Conservation (phyloP, 2,888 invertebrate species). For the Latheticus oryzae region DNA sequence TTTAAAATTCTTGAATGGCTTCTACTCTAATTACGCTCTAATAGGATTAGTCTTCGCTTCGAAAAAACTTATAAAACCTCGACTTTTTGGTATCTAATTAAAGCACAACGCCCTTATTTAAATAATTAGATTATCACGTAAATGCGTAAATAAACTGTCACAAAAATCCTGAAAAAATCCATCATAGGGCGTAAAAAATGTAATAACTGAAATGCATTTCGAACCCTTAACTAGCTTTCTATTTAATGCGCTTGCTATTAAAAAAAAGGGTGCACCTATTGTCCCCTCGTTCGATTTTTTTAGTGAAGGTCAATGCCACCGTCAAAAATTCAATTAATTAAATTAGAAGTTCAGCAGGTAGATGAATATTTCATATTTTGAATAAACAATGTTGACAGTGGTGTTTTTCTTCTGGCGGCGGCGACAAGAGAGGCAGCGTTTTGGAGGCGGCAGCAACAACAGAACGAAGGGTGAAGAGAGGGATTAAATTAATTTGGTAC, state of each 20-base stretch:
- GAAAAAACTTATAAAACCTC: conserved; percentile 30
- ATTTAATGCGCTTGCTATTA: conserved; percentile 21
- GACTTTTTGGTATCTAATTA: conserved; percentile 41
- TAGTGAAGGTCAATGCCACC: conserved; percentile 31
- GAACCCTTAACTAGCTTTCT: conserved; percentile 32
- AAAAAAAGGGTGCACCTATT: conserved; percentile 41
- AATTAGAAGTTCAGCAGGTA: conserved; percentile 1
- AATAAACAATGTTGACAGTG: conserved; percentile 48
- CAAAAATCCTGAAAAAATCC: conserved; percentile 23
- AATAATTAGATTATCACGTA: conserved; percentile 42
- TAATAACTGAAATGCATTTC: conserved; percentile 35
- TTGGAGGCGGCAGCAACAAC: conserved; percentile 34
- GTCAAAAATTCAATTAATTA: conserved; percentile 8
- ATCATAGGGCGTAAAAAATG: conserved; percentile 33
- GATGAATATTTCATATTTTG: conserved; percentile 53
- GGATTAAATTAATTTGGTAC: conserved; percentile 67
- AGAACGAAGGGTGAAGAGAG: conserved; percentile 45
- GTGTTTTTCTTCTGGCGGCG: too few relatives aligned
- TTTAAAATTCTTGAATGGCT: conserved; percentile 21
- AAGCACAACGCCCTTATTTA: conserved; percentile 37
- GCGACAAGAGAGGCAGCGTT: conserved; percentile 47
- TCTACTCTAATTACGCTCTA: conserved; percentile 20
- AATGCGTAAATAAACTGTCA: conserved; percentile 32
- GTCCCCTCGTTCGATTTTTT: conserved; percentile 31
- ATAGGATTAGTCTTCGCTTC: conserved; percentile 26